phyloP scores from a whole-genome alignment of 2,113 vertebrate genomes.

The Callopanchax toddi region DNA sequence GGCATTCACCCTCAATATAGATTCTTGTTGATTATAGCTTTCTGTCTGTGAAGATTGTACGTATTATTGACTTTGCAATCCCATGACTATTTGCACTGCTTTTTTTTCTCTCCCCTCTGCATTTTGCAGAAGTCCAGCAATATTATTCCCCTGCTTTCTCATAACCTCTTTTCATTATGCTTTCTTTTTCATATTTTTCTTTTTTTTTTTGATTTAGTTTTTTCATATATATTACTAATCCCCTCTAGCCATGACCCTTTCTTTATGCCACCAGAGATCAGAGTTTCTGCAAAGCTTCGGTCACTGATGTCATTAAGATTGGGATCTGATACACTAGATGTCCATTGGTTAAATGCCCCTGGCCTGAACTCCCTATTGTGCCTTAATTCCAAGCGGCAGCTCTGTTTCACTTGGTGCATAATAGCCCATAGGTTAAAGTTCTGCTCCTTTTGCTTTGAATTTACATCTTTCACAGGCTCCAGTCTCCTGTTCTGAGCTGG shows the following conservation, averaged over 20 bases:
- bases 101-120: slow-evolving; percentile 58
- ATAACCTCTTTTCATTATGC: slow-evolving; percentile 64
- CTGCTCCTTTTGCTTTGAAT: slow-evolving; percentile 78
- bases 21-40: slow-evolving; percentile 83
- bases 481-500: slow-evolving; percentile 53
- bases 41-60: slow-evolving; percentile 76
- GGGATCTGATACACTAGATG: slow-evolving; percentile 76
- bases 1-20: slow-evolving; percentile 81
- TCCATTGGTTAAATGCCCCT: slow-evolving; percentile 74
- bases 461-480: slow-evolving; percentile 73
- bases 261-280: slow-evolving; percentile 75
- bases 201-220: slow-evolving; percentile 31
- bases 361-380: slow-evolving; percentile 72
- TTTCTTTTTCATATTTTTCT: slow-evolving; percentile 56
- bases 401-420: slow-evolving; percentile 73
- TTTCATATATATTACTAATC: slow-evolving; percentile 62
- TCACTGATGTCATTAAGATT: slow-evolving; percentile 79
- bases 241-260: slow-evolving; percentile 62
- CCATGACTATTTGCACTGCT: slow-evolving; percentile 82
- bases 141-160: slow-evolving; percentile 65
- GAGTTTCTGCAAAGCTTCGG: slow-evolving; percentile 65
- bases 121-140: slow-evolving; percentile 59
- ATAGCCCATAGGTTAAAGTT: slow-evolving; percentile 78
- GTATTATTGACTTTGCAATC: slow-evolving; percentile 81
- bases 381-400: slow-evolving; percentile 78